These are phyloP conservation scores for Phortica magna DNA, from an alignment of 2,888 invertebrate genomes.

Conservation along the genomic window DNA sequence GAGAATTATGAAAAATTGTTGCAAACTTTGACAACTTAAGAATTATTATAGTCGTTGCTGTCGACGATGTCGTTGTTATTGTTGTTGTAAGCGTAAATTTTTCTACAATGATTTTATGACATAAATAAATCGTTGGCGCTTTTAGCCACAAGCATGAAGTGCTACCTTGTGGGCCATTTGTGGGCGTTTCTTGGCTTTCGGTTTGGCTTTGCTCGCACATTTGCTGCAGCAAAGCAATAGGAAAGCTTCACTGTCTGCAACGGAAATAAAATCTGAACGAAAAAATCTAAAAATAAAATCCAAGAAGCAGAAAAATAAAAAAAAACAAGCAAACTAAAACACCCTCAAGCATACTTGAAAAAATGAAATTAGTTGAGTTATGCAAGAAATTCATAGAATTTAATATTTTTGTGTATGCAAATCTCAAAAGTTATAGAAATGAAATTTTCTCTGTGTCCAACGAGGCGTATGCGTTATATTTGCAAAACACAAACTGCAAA, in stretches of 20 bases:
- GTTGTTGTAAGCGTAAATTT: conserved; percentile 32
- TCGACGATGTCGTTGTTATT: conserved; percentile 20
- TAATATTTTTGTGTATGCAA: conserved; percentile 21
- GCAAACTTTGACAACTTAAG: conserved; percentile 64
- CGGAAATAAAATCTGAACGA: conserved; percentile 28
- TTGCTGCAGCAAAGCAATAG: not conserved
- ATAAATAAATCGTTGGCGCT: conserved; percentile 56
- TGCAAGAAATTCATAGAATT: conserved; percentile 15
- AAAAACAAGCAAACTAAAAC: not conserved
- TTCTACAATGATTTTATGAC: conserved; percentile 60
- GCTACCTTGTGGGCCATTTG: not conserved
- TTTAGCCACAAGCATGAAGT: conserved; percentile 7
- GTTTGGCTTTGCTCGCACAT: not conserved
- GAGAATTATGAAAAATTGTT: conserved; percentile 68
- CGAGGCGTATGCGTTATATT: conserved; percentile 27
- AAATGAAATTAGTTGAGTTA: conserved; percentile 28
- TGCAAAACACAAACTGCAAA: not conserved
- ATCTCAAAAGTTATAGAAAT: conserved; percentile 44
- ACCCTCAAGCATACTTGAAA: not conserved
- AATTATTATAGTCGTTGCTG: conserved; percentile 56
- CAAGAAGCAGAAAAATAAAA: not conserved
- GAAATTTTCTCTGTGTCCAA: conserved; percentile 49
- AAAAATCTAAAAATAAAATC: not conserved
- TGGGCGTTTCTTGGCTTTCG: no score
- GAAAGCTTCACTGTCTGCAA: conserved; percentile 21